Evolutionary conservation across 2,888 invertebrate species (phyloP).

Genomic region (Strigamia crassipes): DNA sequence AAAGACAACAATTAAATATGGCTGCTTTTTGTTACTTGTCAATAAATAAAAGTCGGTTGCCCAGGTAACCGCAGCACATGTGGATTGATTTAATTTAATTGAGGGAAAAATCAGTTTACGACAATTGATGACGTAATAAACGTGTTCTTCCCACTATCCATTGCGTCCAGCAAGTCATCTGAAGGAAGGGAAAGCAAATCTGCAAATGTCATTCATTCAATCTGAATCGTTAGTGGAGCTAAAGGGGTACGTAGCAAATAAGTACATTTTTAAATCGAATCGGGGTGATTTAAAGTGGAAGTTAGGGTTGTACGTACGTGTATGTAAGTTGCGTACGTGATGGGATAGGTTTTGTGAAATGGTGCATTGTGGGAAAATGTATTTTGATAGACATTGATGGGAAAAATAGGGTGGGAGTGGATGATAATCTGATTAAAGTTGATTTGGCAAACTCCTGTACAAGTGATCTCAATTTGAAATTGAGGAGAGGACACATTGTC

Average conservation of each 20-base stretch:
- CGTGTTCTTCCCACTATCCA: slow-evolving; percentile 19
- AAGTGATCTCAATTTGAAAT: slow-evolving; percentile 37
- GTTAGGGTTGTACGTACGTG: neutral
- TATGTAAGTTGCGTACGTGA: neutral
- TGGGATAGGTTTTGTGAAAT: neutral
- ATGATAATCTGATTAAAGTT: slow-evolving; percentile 42
- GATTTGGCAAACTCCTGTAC: slow-evolving; percentile 35
- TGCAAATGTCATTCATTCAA: slow-evolving; percentile 26
- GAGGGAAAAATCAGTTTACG: neutral
- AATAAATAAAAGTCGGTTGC: neutral
- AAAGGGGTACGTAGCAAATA: slow-evolving; percentile 1
- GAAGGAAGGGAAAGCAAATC: slow-evolving; percentile 3
- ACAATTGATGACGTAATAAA: slow-evolving; percentile 29
- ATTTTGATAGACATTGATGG: slow-evolving; percentile 37
- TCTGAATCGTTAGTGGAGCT: neutral
- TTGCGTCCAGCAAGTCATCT: slow-evolving; percentile 33
- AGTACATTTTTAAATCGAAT: neutral
- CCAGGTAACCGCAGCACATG: neutral
- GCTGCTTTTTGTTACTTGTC: slow-evolving; percentile 10
- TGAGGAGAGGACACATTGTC: slow-evolving; percentile 44
- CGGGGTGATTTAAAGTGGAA: neutral
- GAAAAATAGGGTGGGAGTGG: slow-evolving; percentile 42
- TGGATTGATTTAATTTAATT: slow-evolving; percentile 9
- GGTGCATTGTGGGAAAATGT: slow-evolving; percentile 33
- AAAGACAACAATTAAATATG: neutral